Evolutionary conservation across 1,140 invertebrate species (phyloP).

Genomic region (Hylaeus anthracinus): DNA sequence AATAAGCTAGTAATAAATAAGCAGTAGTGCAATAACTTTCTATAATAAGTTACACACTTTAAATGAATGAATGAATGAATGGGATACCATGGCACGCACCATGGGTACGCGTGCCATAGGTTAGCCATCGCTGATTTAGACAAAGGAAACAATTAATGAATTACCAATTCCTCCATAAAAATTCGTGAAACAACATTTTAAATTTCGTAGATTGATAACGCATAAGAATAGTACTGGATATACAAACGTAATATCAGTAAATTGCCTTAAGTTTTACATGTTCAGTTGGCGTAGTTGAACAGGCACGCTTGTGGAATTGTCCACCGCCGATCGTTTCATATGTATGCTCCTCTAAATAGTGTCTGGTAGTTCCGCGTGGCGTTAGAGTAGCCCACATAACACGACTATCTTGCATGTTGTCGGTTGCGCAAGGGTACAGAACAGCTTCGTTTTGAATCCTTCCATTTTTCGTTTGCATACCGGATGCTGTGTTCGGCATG

Average conservation of each 20-base stretch:
- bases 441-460: conserved; percentile 80
- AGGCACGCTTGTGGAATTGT: conserved; percentile 66
- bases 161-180: background rate
- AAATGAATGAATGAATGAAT: no score
- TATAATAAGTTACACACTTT: no score
- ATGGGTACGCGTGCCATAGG: no score
- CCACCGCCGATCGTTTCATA: conserved; percentile 87
- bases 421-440: conserved; percentile 80
- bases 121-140: no score
- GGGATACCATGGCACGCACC: no score
- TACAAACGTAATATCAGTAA: conserved; percentile 64
- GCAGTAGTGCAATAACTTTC: no score
- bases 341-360: conserved; percentile 85
- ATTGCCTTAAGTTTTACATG: conserved; percentile 80
- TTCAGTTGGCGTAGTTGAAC: conserved; percentile 73
- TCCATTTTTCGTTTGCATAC: conserved; percentile 71
- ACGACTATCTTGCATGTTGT: conserved; percentile 83
- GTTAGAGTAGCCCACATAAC: conserved; percentile 92
- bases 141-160: background rate
- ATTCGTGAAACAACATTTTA: background rate
- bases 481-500: conserved; percentile 68
- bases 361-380: conserved; percentile 86
- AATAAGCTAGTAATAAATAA: no score
- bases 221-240: conserved; percentile 25
- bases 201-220: background rate